Conservation (phyloP, 2,113 vertebrate species). For the Passer montanus region DNA sequence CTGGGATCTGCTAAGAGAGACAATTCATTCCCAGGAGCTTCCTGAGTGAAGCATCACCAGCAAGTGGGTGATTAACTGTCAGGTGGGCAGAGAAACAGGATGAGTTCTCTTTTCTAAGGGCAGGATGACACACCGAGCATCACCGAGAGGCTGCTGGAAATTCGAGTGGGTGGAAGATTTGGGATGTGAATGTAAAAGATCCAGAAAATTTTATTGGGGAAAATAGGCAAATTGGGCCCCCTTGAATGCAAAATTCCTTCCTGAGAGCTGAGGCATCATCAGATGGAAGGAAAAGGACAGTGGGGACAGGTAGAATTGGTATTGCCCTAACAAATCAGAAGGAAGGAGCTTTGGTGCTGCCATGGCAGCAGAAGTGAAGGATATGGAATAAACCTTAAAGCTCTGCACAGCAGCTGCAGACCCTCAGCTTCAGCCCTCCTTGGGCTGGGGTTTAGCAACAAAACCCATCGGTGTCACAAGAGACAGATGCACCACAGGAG, state of each 20-base stretch:
- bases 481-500: neutral
- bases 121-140: slow-evolving; percentile 17
- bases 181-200: neutral
- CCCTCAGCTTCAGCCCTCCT: neutral
- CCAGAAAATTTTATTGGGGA: neutral
- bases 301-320: neutral
- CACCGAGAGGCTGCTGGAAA: neutral
- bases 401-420: neutral
- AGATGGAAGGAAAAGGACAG: neutral
- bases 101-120: neutral
- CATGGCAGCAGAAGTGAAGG: neutral
- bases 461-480: neutral
- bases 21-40: neutral
- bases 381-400: neutral
- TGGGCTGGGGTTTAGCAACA: neutral
- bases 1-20: neutral
- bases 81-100: slow-evolving; percentile 2
- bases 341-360: neutral
- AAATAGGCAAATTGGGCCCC: neutral
- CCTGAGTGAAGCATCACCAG: neutral
- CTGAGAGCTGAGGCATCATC: neutral
- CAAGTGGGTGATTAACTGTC: neutral
- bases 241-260: neutral
- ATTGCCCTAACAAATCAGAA: neutral
- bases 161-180: neutral